Evolutionary conservation across 1,140 invertebrate genomes (phyloP).

Genomic region (Zaprionus ornatus): DNA sequence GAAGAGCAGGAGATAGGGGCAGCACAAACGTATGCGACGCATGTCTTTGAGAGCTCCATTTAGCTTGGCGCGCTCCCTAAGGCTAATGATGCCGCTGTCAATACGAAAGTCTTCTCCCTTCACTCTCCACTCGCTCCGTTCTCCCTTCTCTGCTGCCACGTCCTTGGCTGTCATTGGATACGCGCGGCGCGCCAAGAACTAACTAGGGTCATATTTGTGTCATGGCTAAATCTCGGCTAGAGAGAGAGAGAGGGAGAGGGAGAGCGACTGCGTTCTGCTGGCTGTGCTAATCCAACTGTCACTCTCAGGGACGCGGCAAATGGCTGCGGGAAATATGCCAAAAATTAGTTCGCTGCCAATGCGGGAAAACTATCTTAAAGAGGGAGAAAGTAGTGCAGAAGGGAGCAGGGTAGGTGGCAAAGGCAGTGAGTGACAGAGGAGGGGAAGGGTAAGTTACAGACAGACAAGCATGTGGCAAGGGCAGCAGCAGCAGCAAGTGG

Average conservation of each 20-base stretch:
- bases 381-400: neutral
- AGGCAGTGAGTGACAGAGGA: neutral
- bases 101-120: neutral
- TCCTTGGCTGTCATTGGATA: constrained; percentile 42
- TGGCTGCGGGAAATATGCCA: constrained; percentile 66
- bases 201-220: constrained; percentile 64
- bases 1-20: neutral
- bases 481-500: constrained; percentile 18
- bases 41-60: constrained; percentile 19
- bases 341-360: constrained; percentile 51
- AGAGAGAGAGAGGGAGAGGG: neutral
- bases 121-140: neutral
- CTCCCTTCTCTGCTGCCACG: constrained; percentile 2
- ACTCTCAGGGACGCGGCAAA: constrained; percentile 59
- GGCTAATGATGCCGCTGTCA: constrained; percentile 58
- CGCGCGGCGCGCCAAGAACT: constrained; percentile 11
- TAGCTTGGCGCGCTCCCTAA: constrained; percentile 23
- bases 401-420: neutral
- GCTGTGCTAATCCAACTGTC: constrained; percentile 68
- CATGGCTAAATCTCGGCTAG: constrained; percentile 48
- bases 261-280: constrained; percentile 8
- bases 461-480: constrained; percentile 13
- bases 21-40: neutral
- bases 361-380: constrained; percentile 35
- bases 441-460: constrained; percentile 28